Evolutionary conservation across 2,888 invertebrate species (phyloP).

Genomic region (Polylopha cassiicola): DNA sequence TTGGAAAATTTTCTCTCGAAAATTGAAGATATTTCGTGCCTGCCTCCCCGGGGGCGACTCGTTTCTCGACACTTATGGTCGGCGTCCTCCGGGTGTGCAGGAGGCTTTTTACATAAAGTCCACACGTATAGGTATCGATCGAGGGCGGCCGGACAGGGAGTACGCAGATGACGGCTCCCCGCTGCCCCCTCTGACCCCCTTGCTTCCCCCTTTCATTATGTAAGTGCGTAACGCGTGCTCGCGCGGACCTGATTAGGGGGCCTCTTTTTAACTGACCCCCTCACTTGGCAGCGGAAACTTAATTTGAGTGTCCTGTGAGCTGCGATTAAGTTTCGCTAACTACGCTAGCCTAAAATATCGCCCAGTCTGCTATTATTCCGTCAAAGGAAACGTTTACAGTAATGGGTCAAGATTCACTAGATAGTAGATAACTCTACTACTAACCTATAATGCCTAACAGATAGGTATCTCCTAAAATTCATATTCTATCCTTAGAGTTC

Average conservation of each 20-base stretch:
- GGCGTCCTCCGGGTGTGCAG: constrained; percentile 74
- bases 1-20: constrained; percentile 77
- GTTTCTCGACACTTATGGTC: constrained; percentile 77
- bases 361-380: constrained; percentile 33
- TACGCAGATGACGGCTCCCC: constrained; percentile 75
- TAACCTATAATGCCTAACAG: too few species aligned
- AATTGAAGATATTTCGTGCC: constrained; percentile 76
- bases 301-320: constrained; percentile 64
- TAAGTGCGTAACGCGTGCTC: constrained; percentile 77
- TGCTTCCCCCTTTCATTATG: constrained; percentile 75
- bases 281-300: constrained; percentile 70
- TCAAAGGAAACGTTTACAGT: constrained; percentile 26
- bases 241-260: constrained; percentile 75
- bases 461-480: too few species aligned
- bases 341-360: constrained; percentile 27
- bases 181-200: constrained; percentile 48
- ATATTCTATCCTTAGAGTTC: too few species aligned
- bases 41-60: constrained; percentile 73
- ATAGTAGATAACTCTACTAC: too few species aligned
- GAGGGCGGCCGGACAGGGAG: constrained; percentile 73
- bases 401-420: constrained; percentile 7
- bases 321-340: constrained; percentile 54
- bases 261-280: constrained; percentile 76
- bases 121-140: constrained; percentile 77
- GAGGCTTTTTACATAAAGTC: constrained; percentile 78